A percentile compares a stretch with the other conserved stretches of the same genome.
Conservation (phyloP, 2,113 vertebrate species). For the Strix aluco region DNA sequence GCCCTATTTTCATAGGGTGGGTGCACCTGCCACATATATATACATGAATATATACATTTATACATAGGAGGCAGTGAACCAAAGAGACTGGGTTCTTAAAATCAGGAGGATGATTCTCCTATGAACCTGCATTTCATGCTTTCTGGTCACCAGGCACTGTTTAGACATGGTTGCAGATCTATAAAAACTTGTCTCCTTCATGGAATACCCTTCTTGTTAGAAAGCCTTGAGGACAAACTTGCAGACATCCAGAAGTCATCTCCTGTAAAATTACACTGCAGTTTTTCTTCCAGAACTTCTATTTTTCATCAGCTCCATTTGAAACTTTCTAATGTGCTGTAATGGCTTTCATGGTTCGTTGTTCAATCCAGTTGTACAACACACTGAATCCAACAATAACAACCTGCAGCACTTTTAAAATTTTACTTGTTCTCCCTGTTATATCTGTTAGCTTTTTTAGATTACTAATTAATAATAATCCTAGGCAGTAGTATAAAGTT, state of each 20-base stretch:
- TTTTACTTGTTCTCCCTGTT: not conserved
- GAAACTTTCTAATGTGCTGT: not conserved
- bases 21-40: not conserved
- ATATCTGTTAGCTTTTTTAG: not conserved
- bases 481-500: not conserved
- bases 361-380: not conserved
- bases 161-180: not conserved
- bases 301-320: not conserved
- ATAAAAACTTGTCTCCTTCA: not conserved
- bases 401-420: not conserved
- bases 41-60: no score
- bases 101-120: not conserved
- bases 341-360: conserved; percentile 4
- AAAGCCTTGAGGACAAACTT: not conserved
- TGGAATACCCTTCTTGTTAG: not conserved
- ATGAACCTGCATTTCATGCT: not conserved
- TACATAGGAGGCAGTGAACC: not conserved
- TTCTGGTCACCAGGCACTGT: not conserved
- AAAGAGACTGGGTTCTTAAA: not conserved
- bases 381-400: not conserved
- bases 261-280: not conserved
- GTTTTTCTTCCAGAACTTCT: not conserved
- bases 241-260: not conserved
- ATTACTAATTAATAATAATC: not conserved
- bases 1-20: no score